Evolutionary conservation across 2,797 vertebrate genomes (phyloP).

Genomic region (Philypnodon macrostomus): DNA sequence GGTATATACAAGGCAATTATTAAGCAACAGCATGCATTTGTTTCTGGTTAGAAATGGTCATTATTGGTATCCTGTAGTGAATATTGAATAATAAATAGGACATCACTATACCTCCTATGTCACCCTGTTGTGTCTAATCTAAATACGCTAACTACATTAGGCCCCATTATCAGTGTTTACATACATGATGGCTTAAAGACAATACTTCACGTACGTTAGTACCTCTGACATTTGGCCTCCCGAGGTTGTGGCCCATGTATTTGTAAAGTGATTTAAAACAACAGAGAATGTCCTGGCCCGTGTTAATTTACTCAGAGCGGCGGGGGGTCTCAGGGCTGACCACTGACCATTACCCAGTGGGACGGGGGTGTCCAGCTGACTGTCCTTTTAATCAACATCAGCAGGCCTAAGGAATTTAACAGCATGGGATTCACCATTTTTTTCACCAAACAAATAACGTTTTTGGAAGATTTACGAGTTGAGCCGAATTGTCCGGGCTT

Average conservation of each 20-base stretch:
- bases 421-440: slow-evolving; percentile 75
- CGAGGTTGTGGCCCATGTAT: slow-evolving; percentile 56
- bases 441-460: slow-evolving; percentile 74
- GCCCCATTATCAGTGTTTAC: slow-evolving; percentile 37
- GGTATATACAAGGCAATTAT: too few relatives aligned
- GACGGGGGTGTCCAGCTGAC: slow-evolving; percentile 82
- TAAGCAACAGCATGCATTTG: too few relatives aligned
- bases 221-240: slow-evolving; percentile 55
- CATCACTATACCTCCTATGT: slow-evolving; percentile 12
- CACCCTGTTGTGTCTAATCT: slow-evolving; percentile 29
- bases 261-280: slow-evolving; percentile 74
- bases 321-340: slow-evolving; percentile 73
- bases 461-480: slow-evolving; percentile 81
- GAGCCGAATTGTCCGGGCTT: slow-evolving; percentile 69
- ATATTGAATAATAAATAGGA: background rate
- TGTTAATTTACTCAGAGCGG: slow-evolving; percentile 82
- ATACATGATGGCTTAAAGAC: slow-evolving; percentile 33
- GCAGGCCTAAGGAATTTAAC: slow-evolving; percentile 83
- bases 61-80: background rate
- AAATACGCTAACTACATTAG: slow-evolving; percentile 44
- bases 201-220: slow-evolving; percentile 16
- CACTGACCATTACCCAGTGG: slow-evolving; percentile 86
- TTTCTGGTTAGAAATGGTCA: too few relatives aligned
- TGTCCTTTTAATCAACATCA: slow-evolving; percentile 85
- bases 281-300: slow-evolving; percentile 70